Base-by-base conservation (phyloP, 1,140 invertebrate genomes). In the Leptinotarsa lineolata region DNA sequence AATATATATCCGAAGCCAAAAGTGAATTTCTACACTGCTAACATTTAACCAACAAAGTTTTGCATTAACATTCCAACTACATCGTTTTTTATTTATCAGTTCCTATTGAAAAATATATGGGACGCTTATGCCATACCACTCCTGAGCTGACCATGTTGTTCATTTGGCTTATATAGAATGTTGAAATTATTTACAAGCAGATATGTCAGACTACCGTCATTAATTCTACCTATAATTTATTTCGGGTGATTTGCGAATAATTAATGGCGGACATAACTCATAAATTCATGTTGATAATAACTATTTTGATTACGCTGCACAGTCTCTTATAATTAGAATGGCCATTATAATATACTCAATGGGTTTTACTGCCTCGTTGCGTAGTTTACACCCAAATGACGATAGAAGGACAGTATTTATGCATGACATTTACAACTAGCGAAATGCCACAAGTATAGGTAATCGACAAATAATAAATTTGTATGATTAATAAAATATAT, bases 191-290 rank as follows among this genome's bases (percentile, higher is more conserved):
- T 54, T 54, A 54, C 48, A 54, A 18, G 48, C 48, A 54, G 48
- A 54, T 54, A 54, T 54, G 48, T 54, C 48, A 54, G 48, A 54
- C 48, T 54, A 54, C 48, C 48, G 48, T 54, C 48, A 54, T 54
- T 54, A 54, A 54, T 54, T 54, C 48, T 54, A 54, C 48, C 48
- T 54, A 54, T 54, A 54, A 54, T 54, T 54, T 54, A 54, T 54
- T 54, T 54, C 15, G 48, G 48, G 48, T 54, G 48, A 54, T 54
- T 54, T 54, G 48, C 48, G n/a, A 54, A 54, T 54, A 54, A 54
- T 54, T 54, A 54, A 54, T 54, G 48, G 15, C n/a, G 48, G 48
- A 16, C 48, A 54, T 54, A 54, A n/a, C 16, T 54, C 48, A 54
- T 54, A 54, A 39, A 54, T 54, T 54, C 48, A 54, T 16, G 48